These are phyloP conservation scores for Drosophila pseudoobscura DNA, from an alignment of 1,140 invertebrate species.

Conservation along the genomic window DNA sequence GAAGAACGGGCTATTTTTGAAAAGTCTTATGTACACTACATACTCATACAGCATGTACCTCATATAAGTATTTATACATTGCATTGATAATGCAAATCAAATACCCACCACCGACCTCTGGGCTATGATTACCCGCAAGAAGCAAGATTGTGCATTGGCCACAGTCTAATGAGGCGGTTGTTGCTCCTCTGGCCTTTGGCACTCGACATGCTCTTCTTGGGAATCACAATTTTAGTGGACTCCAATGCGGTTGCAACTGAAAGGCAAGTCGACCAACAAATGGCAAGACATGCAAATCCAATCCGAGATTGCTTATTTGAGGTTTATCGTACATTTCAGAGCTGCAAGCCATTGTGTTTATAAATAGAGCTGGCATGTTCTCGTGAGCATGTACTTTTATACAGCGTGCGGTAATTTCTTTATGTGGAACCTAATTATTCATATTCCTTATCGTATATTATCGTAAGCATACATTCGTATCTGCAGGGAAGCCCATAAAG, in stretches of 20 bases:
- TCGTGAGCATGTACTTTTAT: too few relatives aligned
- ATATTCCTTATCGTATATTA: too few relatives aligned
- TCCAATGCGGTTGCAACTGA: slow-evolving; percentile 15
- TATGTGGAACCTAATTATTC: too few relatives aligned
- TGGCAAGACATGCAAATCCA: neutral
- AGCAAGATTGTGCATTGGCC: too few relatives aligned
- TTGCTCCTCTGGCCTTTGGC: slow-evolving; percentile 19
- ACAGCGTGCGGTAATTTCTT: too few relatives aligned
- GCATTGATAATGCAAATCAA: too few relatives aligned
- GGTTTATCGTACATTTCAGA: too few relatives aligned
- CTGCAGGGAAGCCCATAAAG: too few relatives aligned
- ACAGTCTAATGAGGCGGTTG: neutral
- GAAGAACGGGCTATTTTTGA: slow-evolving; percentile 19
- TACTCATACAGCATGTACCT: neutral
- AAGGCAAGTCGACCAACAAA: neutral
- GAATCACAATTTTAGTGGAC: slow-evolving; percentile 5
- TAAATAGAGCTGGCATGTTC: too few relatives aligned
- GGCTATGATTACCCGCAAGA: neutral
- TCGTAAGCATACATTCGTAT: too few relatives aligned
- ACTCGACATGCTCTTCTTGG: neutral
- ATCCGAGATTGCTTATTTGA: too few relatives aligned
- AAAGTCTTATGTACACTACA: neutral
- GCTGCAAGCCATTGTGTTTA: too few relatives aligned
- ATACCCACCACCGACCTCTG: neutral
- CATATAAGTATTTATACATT: neutral